phyloP scores from a whole-genome alignment of 2,888 invertebrate species.

The Mesoligia furuncula region DNA sequence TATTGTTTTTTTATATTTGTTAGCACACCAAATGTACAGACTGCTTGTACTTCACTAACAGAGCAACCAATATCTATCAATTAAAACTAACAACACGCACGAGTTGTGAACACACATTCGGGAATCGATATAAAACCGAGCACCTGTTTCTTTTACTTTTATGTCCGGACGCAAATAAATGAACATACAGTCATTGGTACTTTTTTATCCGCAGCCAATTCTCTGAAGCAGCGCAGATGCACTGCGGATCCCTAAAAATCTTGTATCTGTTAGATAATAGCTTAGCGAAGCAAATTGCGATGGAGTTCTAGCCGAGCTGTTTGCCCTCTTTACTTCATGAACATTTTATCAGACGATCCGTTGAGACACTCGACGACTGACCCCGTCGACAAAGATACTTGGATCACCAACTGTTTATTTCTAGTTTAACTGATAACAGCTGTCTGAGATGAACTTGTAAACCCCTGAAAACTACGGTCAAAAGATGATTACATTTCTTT shows the following conservation, averaged over 20 bases:
- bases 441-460: not conserved
- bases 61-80: not conserved
- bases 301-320: constrained; percentile 35
- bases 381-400: not conserved
- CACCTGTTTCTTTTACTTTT: constrained; percentile 6
- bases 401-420: constrained; percentile 23
- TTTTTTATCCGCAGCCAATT: constrained; percentile 24
- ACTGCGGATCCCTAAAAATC: constrained; percentile 20
- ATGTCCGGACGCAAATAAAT: not conserved
- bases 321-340: constrained; percentile 42
- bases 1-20: not conserved
- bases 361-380: constrained; percentile 7
- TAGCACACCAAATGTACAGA: not conserved
- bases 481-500: not conserved
- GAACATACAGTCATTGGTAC: not conserved
- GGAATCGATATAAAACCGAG: constrained; percentile 9
- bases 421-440: not conserved
- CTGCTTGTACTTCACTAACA: not conserved
- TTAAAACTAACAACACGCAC: constrained; percentile 1
- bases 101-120: constrained; percentile 9
- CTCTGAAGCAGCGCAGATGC: not conserved
- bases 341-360: constrained; percentile 39
- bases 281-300: constrained; percentile 22
- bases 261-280: constrained; percentile 4
- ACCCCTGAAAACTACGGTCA: not conserved